Percentiles rank a stretch among this genome's conserved stretches.
Conservation (phyloP, 2,113 vertebrate species). For the Aegypius monachus region DNA sequence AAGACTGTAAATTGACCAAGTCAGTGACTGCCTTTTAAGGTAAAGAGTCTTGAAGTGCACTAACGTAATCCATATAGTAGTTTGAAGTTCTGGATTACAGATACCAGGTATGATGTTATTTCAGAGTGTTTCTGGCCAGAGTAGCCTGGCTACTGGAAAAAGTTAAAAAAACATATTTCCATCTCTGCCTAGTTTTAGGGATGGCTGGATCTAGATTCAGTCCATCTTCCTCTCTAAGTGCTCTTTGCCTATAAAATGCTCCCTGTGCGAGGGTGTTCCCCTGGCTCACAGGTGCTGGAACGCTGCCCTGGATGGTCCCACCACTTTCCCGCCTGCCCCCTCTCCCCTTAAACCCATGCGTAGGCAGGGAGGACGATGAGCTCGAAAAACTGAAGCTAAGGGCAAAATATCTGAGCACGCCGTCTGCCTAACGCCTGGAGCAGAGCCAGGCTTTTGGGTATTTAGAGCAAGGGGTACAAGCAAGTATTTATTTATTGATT, state of each 20-base stretch:
- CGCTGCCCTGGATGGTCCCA: background rate
- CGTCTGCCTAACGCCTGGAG: background rate
- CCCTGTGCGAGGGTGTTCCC: background rate
- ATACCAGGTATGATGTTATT: background rate
- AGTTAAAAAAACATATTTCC: background rate
- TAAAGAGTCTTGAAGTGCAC: background rate
- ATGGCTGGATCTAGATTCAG: background rate
- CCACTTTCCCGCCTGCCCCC: background rate
- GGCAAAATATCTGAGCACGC: background rate
- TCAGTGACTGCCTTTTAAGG: background rate
- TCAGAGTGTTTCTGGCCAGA: background rate
- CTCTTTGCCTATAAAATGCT: background rate
- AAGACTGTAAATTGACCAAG: background rate
- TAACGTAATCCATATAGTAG: background rate
- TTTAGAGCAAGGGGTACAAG: background rate
- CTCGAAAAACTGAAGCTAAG: background rate
- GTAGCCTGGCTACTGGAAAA: background rate
- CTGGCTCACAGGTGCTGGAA: background rate
- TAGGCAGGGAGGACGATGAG: rapidly evolving
- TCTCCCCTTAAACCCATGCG: background rate
- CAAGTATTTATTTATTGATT: slow-evolving; percentile 12
- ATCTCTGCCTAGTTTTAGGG: background rate
- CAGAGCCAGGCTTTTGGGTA: background rate
- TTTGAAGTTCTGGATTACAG: background rate
- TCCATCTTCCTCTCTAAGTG: background rate